Evolutionary conservation across 2,113 vertebrate genomes (phyloP), one percentile per base, ranked within the genome.

Genomic region (Nesospiza acunhae): DNA sequence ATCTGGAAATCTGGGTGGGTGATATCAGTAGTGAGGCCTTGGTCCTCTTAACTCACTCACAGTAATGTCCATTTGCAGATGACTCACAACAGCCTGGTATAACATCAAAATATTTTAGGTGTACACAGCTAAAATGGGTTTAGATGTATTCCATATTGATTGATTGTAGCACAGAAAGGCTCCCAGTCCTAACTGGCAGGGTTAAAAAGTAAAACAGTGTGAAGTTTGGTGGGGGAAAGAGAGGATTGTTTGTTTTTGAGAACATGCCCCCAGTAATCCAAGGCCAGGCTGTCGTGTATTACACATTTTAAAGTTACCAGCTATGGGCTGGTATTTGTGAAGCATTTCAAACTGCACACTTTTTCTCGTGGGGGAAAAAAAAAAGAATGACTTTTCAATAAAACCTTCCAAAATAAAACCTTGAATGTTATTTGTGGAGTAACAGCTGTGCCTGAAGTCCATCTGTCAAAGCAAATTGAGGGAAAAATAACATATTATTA

Each of bases 391-490:
- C 8, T 80, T 91, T 31, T 33, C 68, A 49, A 19, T 47, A 77
- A 52, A 59, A 66, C 9, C 15, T 74, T 63, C 35, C 74, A 46
- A 60, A 74, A 62, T 62, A 39, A 62, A 62, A 62, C 26, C 47
- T 37, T 63, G 30, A 37, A 41, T 59, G 64, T 6, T 77, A 47
- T 78, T 78, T 81, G 35, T 37, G 26, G 41, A 77, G 33, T 63
- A 70, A 44, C 55, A 88, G 41, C 63, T 68, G n/a, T 3, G 2
- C 23, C 47, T 69, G 53, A 89, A 84, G 70, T 73, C 78, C 90
- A 87, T 90, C 68, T 90, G 69, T 96, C 95, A 92, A 81, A 79
- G 79, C 87, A 93, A 97, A 95, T 66, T 67, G 86, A 94, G 37
- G 89, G 78, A n/a, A 80, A 96, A 95, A 93, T 79, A 89, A 47